Evolutionary conservation across 2,888 invertebrate species (phyloP).

Genomic region (Tachina fera): DNA sequence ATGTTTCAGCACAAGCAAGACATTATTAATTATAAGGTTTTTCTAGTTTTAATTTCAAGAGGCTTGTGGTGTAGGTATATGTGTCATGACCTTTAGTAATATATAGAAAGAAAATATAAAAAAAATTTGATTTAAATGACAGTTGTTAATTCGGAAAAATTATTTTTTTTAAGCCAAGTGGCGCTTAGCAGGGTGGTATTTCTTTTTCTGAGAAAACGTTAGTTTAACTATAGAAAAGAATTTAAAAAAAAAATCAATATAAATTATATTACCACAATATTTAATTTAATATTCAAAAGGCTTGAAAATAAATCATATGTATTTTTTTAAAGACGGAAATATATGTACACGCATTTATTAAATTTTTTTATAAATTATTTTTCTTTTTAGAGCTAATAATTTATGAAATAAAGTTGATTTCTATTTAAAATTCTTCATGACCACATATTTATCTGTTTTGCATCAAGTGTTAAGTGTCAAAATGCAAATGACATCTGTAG

Average conservation of each 20-base stretch:
- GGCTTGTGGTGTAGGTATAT: constrained; percentile 2
- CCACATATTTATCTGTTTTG: constrained; percentile 42
- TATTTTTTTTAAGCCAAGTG: constrained; percentile 46
- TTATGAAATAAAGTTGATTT: not conserved
- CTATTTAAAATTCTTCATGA: constrained; percentile 25
- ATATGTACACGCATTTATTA: no score
- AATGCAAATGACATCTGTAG: constrained; percentile 71
- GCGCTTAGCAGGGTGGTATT: constrained; percentile 78
- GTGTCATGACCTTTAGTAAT: not conserved
- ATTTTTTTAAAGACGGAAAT: no score
- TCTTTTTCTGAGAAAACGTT: constrained; percentile 63
- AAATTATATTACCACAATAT: constrained; percentile 1
- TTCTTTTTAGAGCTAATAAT: no score
- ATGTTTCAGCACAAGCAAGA: constrained; percentile 72
- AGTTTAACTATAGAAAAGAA: constrained; percentile 73
- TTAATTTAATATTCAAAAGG: not conserved
- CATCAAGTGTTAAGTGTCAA: constrained; percentile 64
- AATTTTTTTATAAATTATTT: no score
- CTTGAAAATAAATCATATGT: no score
- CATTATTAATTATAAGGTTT: constrained; percentile 70
- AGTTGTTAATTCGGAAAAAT: constrained; percentile 49
- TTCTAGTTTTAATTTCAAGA: constrained; percentile 21
- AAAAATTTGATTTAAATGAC: constrained; percentile 64
- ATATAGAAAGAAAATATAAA: not conserved
- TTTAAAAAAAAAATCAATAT: not conserved